Conservation (phyloP, 2,113 vertebrate genomes). For the Anhinga rufa region DNA sequence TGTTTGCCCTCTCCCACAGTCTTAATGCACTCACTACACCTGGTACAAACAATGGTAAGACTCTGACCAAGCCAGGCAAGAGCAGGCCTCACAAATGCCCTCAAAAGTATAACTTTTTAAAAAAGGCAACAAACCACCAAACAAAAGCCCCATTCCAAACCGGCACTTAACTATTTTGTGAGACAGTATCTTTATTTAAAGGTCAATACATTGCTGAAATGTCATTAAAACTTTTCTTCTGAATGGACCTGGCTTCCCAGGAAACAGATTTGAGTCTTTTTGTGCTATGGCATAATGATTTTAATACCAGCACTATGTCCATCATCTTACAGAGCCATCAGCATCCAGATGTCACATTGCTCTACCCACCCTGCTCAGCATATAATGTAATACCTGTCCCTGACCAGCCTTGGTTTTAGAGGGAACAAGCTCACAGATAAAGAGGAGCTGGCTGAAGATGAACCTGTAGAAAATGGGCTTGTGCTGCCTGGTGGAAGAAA, state of each 20-base stretch:
- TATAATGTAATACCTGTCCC: not conserved
- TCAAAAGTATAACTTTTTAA: not conserved
- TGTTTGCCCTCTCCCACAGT: not conserved
- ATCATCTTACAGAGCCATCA: not conserved
- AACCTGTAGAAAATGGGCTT: not conserved
- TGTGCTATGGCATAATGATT: not conserved
- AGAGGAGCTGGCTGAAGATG: not conserved
- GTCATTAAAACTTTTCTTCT: not conserved
- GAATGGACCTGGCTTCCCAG: not conserved
- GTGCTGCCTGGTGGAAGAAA: not conserved
- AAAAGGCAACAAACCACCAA: not conserved
- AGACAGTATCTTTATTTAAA: not conserved
- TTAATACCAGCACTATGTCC: not conserved
- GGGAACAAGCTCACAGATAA: not conserved
- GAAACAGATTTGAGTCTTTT: not conserved
- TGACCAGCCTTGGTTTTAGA: not conserved
- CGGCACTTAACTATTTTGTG: not conserved
- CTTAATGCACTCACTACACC: not conserved
- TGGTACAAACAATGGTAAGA: not conserved
- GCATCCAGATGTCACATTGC: not conserved
- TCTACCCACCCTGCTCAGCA: not conserved
- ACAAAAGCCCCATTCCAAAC: not conserved
- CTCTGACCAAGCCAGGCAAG: not conserved
- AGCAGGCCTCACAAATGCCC: not conserved
- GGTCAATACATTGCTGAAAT: not conserved